Percentiles rank a stretch among this genome's conserved stretches.
Conservation (phyloP, 2,113 vertebrate species). For the Burhinus bistriatus region DNA sequence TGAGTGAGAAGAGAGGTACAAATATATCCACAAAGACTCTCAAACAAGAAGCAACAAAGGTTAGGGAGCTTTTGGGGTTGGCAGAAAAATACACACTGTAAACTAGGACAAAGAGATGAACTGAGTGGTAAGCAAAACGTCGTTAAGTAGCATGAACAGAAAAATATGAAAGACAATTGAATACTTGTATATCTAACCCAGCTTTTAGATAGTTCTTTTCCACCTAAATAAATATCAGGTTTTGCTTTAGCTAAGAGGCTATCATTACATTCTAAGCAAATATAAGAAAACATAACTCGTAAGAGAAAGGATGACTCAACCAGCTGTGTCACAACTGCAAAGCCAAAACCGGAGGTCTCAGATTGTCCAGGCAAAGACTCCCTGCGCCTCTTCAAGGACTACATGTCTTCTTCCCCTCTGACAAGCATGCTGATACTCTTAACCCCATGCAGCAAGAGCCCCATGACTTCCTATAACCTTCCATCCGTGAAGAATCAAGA, state of each 20-base stretch:
- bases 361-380: neutral
- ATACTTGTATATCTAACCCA: neutral
- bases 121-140: neutral
- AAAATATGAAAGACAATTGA: neutral
- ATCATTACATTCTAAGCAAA: neutral
- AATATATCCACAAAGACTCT: neutral
- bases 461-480: neutral
- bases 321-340: neutral
- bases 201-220: neutral
- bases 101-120: neutral
- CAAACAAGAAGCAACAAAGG: neutral
- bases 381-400: neutral
- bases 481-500: accelerated
- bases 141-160: neutral
- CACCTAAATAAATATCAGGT: neutral
- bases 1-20: neutral
- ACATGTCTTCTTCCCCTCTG: neutral
- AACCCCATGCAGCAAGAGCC: neutral
- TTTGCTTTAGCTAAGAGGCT: neutral
- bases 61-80: neutral
- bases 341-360: neutral
- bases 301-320: neutral
- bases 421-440: neutral
- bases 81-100: neutral
- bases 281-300: neutral